Evolutionary conservation across 2,888 invertebrate genomes (phyloP), one percentile per base, ranked within the genome.

Genomic region (Drosophila conformis): DNA sequence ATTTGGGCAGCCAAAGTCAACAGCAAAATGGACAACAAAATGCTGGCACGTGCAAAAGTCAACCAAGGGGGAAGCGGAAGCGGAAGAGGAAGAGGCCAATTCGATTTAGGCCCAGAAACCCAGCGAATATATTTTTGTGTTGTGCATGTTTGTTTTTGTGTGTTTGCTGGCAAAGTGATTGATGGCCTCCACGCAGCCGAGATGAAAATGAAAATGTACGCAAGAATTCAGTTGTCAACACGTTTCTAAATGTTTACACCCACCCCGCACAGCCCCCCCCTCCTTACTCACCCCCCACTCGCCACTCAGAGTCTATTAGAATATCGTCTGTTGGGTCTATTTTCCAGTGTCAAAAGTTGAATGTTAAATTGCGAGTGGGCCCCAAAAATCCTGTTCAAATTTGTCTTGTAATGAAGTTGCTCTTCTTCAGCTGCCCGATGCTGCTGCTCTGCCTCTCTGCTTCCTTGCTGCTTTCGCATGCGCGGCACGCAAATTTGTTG

Each of bases 401-500:
- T 70, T 59, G 64, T 38, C 54, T 73, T 70, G 75, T 83, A 81
- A 83, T 83, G 75, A 83, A 87, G 87, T 87, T 77, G 81, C 69
- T 57, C 33, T 38, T 48, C 25, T 52, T 6, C 21, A 27, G n/a
- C 27, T 29, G 4, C 10, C 27, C 15, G 62, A 11, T 42, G 42
- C 42, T 11, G 36, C 36, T 36, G 15, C 15, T 15, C 5, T 10
- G 10, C 33, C 4, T 33, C 33, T 33, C 33, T 40, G 40, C 40
- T n/a, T 11, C 21, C 0, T 25, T 46, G 38, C 57, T 61, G 48
- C 53, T 75, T 84, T 64, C 69, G 84, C 70, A 85, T 85, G 84
- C 85, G 76, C 68, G 68, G 76, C 85, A 85, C 85, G 89, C 82
- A 85, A 85, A 89, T 85, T 89, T 85, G 89, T 88, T 87, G 82